Percentiles rank a stretch among this genome's conserved stretches.
Conservation (phyloP, 2,797 vertebrate genomes). For the Phoebastria nigripes region DNA sequence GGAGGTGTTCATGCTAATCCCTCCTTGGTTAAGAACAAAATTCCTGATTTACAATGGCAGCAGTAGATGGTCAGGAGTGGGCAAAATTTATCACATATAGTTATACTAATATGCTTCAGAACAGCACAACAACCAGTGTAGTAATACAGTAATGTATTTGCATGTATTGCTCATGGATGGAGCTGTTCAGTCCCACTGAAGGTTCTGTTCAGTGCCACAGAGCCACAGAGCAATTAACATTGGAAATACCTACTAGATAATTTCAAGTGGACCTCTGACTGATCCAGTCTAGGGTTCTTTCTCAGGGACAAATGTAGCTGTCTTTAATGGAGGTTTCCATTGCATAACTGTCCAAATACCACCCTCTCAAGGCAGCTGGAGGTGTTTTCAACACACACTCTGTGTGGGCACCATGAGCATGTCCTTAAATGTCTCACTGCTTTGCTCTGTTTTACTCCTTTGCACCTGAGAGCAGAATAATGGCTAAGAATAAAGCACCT, state of each 20-base stretch:
- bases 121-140: neutral
- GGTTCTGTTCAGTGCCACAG: neutral
- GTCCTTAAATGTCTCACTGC: neutral
- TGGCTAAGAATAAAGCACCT: neutral
- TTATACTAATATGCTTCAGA: neutral
- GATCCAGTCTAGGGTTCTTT: neutral
- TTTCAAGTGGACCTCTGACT: neutral
- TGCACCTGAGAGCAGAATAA: neutral
- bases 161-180: neutral
- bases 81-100: neutral
- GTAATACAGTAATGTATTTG: neutral
- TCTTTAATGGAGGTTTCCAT: neutral
- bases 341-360: neutral
- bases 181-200: neutral
- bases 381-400: neutral
- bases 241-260: neutral
- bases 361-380: neutral
- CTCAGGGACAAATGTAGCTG: neutral
- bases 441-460: neutral
- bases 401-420: neutral
- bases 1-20: neutral
- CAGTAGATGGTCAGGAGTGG: neutral
- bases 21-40: neutral
- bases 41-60: neutral
- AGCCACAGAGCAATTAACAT: neutral